Evolutionary conservation across 2,797 vertebrate species (phyloP), one percentile per base, ranked within the genome.

Genomic region (Acanthornis magna): DNA sequence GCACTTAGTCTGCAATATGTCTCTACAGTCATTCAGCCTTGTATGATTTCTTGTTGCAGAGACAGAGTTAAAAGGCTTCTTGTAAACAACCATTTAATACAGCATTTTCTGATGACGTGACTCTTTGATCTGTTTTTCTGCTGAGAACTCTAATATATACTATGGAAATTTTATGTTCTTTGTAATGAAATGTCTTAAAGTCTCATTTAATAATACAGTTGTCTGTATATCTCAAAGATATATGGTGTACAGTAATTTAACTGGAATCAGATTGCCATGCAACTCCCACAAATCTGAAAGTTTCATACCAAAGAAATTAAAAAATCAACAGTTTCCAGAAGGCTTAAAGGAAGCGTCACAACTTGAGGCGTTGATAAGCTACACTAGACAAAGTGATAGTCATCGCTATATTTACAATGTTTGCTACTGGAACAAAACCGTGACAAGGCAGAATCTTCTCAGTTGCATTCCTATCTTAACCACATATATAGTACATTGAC

Each of bases 1-100:
- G 63, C 50, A 72, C 85, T 36, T 85, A 89, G 87, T 90, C 94
- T 97, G 96, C 68, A 94, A 74, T 89, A 54, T 77, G 66, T 97
- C 95, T 93, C 38, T 93, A 27, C 40, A 85, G 58, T n/a, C 83
- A 85, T 55, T 91, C 94, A 96, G n/a, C 55, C 86, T 92, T 79
- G 45, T 74, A 91, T 61, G 80, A n/a, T 86, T 86, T 88, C 93
- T 81, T 88, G 89, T 85, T 89, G 91, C 42, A 95, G 92, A 86
- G 94, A 95, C 51, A 91, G 79, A 93, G 95, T 93, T 88, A 94
- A 96, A 97, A 87, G 85, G 6, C 65, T 71, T 83, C 81, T 91
- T 89, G 89, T 85, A 94, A 96, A 89, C 84, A 91, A 63, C 38
- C 18, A 71, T 90, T 89, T 92, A 93, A 91, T 67, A 93, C 42